These are phyloP conservation scores for Caenorhabditis macrosperma DNA, from an alignment of 2,888 invertebrate genomes.

Conservation along the genomic window DNA sequence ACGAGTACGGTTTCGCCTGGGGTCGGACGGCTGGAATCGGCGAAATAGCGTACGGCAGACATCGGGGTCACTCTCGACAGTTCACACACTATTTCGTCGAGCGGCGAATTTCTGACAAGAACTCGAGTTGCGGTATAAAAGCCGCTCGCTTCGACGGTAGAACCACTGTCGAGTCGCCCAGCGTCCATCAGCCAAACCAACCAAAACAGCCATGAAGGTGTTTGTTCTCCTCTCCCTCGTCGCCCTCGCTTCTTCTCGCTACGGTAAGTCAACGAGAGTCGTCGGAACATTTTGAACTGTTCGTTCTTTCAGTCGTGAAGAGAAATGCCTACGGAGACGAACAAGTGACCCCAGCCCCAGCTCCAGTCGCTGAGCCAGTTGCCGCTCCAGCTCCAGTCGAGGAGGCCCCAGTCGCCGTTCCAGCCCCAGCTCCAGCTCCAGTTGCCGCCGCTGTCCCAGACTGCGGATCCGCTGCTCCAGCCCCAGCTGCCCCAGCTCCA, in stretches of 20 bases:
- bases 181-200: conserved; percentile 44
- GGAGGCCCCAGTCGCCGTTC: conserved; percentile 48
- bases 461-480: conserved; percentile 40
- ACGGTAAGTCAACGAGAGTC: conserved; percentile 48
- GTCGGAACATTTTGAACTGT: background rate
- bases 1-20: conserved; percentile 40
- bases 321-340: conserved; percentile 67
- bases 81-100: conserved; percentile 37
- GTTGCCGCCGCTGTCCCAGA: conserved; percentile 46
- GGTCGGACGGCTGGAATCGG: conserved; percentile 30
- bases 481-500: conserved; percentile 46
- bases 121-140: conserved; percentile 48
- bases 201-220: conserved; percentile 55
- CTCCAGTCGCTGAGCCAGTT: conserved; percentile 39
- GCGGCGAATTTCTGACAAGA: conserved; percentile 21
- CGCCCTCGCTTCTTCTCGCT: conserved; percentile 61
- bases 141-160: conserved; percentile 8
- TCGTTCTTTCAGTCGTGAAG: conserved; percentile 41
- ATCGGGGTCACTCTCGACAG: conserved; percentile 29
- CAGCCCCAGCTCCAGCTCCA: conserved; percentile 53
- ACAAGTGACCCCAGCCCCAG: conserved; percentile 60
- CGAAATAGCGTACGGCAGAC: conserved; percentile 46
- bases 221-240: conserved; percentile 61
- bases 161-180: conserved; percentile 47
- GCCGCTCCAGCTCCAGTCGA: conserved; percentile 50